Percentiles rank a stretch among this genome's conserved stretches.
phyloP scores from a whole-genome alignment of 1,140 invertebrate species.

The Limonius californicus region DNA sequence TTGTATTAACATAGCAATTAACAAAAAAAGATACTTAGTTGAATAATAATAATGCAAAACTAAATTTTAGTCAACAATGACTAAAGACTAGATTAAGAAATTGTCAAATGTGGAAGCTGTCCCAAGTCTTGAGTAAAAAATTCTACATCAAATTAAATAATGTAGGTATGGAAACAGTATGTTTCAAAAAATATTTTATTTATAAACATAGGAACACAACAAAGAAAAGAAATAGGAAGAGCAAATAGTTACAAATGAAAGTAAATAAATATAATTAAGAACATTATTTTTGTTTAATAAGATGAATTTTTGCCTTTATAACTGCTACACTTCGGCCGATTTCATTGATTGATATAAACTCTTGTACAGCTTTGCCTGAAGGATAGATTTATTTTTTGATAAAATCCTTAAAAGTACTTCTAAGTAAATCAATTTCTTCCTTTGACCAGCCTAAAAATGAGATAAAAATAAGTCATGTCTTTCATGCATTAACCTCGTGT shows the following conservation, averaged over 20 bases:
- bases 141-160: too few species aligned
- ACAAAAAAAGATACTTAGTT: too few species aligned
- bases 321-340: not conserved
- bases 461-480: too few species aligned
- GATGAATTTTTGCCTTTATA: not conserved
- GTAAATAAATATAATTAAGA: not conserved
- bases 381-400: conserved; percentile 10
- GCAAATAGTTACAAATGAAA: not conserved
- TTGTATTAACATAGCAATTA: too few species aligned
- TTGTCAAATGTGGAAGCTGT: too few species aligned
- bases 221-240: not conserved
- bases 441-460: conserved; percentile 2
- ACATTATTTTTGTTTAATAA: conserved; percentile 6
- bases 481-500: too few species aligned
- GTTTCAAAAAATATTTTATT: not conserved
- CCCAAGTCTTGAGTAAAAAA: too few species aligned
- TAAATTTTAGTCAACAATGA: too few species aligned
- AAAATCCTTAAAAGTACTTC: not conserved
- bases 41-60: too few species aligned
- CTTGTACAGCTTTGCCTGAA: not conserved
- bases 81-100: too few species aligned
- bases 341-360: not conserved
- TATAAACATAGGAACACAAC: not conserved
- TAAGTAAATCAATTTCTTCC: not conserved
- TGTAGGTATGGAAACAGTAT: not conserved